Base-by-base conservation (phyloP, 2,888 invertebrate genomes). In the Eubasilissa splendida region DNA sequence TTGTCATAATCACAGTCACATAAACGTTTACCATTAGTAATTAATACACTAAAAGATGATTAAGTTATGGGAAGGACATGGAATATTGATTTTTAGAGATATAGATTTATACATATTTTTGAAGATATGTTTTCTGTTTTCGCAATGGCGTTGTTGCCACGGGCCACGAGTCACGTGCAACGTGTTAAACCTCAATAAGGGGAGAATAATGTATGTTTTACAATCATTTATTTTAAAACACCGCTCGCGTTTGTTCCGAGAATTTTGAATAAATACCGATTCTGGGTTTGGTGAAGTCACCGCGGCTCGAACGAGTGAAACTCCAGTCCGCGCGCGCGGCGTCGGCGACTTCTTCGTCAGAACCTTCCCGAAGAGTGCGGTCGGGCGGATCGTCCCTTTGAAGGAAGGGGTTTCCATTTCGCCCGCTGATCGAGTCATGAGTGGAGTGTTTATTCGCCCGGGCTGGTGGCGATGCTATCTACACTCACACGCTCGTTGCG, bases 231-330 rank as follows among this genome's bases (percentile, higher is more conserved):
- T 73, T 73, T 73, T 56, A 31, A 58, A 73, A 56, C n/a, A 58
- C 71, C 14, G 22, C 71, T 33, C 33, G 71, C n/a, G 71, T 33
- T 58, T 56, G 56, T 73, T 73, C 71, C 56, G 42, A 54, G 42
- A 73, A 58, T 56, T 42, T 73, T 31, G 22, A 2, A 73, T 31
- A n/a, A 56, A 56, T 56, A 53, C 31, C 53, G 53, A n/a, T 56
- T n/a, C 33, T 12, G 71, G 71, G 12, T 54, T 11, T 42, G 56
- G 71, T 73, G 71, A 73, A 56, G 58, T 73, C 71, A 73, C n/a
- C 33, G 14, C 56, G 33, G 54, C 22, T 11, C 10, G 10, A 9
- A 14, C 7, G 66, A 66, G 42, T 50, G 33, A 33, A 3, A 9
- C 52, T 8, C 33, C 52, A 22, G 14, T 14, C n/a, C 50, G 50